Percentiles rank a stretch among this genome's conserved stretches.
phyloP scores from a whole-genome alignment of 2,888 invertebrate species.

The Cosmia pyralina region DNA sequence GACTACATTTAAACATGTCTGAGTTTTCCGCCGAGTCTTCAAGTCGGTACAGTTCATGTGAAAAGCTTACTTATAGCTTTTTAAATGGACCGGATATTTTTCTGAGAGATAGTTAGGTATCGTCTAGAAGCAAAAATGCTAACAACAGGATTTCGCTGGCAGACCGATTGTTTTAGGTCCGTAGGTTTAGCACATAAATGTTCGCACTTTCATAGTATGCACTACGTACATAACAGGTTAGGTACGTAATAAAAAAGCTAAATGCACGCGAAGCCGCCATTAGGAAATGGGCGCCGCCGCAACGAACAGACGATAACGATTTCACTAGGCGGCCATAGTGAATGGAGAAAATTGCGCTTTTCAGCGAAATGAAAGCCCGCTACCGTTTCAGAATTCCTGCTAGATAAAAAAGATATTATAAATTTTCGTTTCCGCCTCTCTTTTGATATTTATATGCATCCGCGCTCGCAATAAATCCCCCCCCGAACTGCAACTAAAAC shows the following conservation, averaged over 20 bases:
- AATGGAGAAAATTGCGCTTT: constrained; percentile 89
- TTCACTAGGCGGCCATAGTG: constrained; percentile 85
- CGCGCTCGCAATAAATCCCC: constrained; percentile 75
- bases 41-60: constrained; percentile 11
- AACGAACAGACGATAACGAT: constrained; percentile 86
- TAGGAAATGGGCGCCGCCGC: constrained; percentile 87
- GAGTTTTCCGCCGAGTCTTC: constrained; percentile 17
- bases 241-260: constrained; percentile 81
- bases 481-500: constrained; percentile 63
- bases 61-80: not conserved
- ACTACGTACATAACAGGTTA: constrained; percentile 69
- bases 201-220: constrained; percentile 66
- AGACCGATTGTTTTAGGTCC: constrained; percentile 18
- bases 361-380: constrained; percentile 86
- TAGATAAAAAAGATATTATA: constrained; percentile 78
- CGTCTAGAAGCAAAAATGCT: not conserved
- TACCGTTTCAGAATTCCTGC: constrained; percentile 80
- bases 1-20: constrained; percentile 29
- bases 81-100: not conserved
- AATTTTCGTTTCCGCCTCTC: constrained; percentile 73
- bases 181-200: constrained; percentile 57
- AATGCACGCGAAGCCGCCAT: constrained; percentile 88
- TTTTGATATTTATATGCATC: constrained; percentile 78
- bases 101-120: not conserved
- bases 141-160: constrained; percentile 19